Evolutionary conservation across 2,797 vertebrate genomes (phyloP), one percentile per base, ranked within the genome.

Genomic region (Megaceryle alcyon): DNA sequence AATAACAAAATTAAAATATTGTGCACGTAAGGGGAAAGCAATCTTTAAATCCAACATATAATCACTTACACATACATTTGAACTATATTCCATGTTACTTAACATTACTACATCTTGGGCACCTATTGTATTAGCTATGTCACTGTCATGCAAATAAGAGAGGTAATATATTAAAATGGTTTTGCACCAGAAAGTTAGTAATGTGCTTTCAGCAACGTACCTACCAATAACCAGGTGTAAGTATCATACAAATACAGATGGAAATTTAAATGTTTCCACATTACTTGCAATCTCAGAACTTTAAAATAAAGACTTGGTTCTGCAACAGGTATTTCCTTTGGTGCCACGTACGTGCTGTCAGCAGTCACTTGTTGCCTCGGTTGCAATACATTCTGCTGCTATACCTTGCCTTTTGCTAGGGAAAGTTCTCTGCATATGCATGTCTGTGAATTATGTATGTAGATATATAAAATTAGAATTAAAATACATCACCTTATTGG

Each of bases 121-220:
- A 92, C 31, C 51, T 64, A 49, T 2, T 33, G 61, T 35, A 44
- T 70, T 73, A 70, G 86, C 21, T 53, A 13, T 46, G 33, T 54
- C 65, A 53, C 21, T 77, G 29, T 57, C 79, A 89, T 84, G 51
- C 65, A 90, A 60, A 48, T 54, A 41, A 69, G 70, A 81, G 29
- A 68, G 64, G 63, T 56, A 86, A 76, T 41, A 66, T 22, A 71
- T 0, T 76, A 12, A 82, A 95, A 70, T 76, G n/a, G 20, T 82
- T 94, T 73, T 92, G 92, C 93, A 96, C 64, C 92, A 95, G 43
- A 21, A 88, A 87, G 51, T 66, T 44, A 92, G 63, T 49, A 60
- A n/a, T 56, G 66, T n/a, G 70, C 39, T 82, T 96, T 54, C 71
- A 69, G 75, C 94, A 91, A 53, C 6, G 41, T 26, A 56, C 59